phyloP scores from a whole-genome alignment of 2,888 invertebrate genomes.

The Callinectes sapidus region DNA sequence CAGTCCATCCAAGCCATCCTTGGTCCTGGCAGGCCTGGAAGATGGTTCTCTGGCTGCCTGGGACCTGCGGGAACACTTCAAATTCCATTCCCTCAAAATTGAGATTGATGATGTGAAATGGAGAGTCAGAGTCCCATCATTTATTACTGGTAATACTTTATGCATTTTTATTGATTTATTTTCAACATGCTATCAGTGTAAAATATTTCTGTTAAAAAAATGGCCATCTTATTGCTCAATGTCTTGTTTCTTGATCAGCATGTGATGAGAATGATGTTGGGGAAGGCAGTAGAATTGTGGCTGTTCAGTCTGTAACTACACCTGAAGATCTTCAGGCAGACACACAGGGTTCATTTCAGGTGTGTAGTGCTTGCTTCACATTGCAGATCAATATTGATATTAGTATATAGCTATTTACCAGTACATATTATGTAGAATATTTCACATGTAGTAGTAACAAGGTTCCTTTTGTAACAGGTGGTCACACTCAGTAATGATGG shows the following conservation, averaged over 20 bases:
- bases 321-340: conserved; percentile 45
- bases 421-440: neutral
- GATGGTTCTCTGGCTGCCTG: conserved; percentile 71
- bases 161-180: neutral
- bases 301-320: conserved; percentile 56
- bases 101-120: conserved; percentile 54
- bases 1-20: conserved; percentile 66
- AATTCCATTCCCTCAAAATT: conserved; percentile 43
- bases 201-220: neutral
- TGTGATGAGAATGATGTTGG: conserved; percentile 55
- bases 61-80: conserved; percentile 69
- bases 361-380: neutral
- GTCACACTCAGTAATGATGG: conserved; percentile 63
- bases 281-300: conserved; percentile 60
- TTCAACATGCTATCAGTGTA: neutral
- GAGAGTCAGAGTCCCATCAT: conserved; percentile 71
- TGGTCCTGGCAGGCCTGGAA: conserved; percentile 67
- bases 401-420: neutral
- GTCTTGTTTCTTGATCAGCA: conserved; percentile 34
- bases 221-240: neutral
- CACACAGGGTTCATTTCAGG: conserved; percentile 60
- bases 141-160: conserved; percentile 60
- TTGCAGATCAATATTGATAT: neutral
- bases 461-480: conserved; percentile 49
- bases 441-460: neutral